Percentiles rank a stretch among this genome's conserved stretches.
Conservation (phyloP, 2,113 vertebrate genomes). For the Menura novaehollandiae region DNA sequence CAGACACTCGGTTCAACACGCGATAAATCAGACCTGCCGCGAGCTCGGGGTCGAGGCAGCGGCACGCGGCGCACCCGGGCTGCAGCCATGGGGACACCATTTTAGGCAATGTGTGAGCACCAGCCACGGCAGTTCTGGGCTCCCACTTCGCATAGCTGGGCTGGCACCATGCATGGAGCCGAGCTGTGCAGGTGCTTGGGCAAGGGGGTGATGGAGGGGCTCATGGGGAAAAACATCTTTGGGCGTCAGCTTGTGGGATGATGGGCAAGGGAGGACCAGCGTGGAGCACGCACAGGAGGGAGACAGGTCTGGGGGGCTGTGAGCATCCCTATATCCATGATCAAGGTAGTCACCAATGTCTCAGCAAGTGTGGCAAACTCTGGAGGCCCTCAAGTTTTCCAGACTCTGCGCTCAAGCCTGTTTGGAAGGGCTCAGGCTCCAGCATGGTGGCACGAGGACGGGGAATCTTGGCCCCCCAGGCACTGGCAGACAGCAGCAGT, state of each 20-base stretch:
- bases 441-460: rapidly evolving
- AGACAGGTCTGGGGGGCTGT: neutral
- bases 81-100: neutral
- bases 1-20: neutral
- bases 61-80: rapidly evolving
- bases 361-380: neutral
- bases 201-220: neutral
- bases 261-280: neutral
- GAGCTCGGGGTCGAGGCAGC: neutral
- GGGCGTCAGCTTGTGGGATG: neutral
- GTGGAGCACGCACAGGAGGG: rapidly evolving
- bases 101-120: slow-evolving; percentile 52
- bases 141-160: neutral
- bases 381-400: neutral
- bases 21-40: neutral
- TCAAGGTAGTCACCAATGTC: rapidly evolving
- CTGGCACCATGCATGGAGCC: neutral
- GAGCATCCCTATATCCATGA: neutral
- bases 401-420: rapidly evolving
- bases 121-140: neutral
- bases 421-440: neutral
- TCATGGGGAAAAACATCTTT: rapidly evolving
- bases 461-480: neutral
- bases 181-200: rapidly evolving
- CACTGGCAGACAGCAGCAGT: neutral